Evolutionary conservation across 2,888 invertebrate species (phyloP).

Genomic region (Lymantria dispar): DNA sequence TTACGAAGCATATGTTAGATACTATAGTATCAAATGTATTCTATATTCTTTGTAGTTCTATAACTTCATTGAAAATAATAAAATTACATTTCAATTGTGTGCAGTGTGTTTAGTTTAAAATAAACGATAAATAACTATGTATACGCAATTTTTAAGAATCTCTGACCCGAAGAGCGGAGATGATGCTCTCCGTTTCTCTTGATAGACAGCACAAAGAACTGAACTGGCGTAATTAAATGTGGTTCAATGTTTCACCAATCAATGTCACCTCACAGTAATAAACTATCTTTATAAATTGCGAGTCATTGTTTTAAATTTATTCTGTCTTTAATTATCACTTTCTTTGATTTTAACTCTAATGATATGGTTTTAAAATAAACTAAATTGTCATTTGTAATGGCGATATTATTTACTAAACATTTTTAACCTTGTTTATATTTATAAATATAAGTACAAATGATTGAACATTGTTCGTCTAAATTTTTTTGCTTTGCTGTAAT

Average conservation of each 20-base stretch:
- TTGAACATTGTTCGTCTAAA: no score
- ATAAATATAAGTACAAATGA: no score
- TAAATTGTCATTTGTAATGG: no score
- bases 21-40: no score
- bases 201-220: slow-evolving; percentile 37
- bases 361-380: no score
- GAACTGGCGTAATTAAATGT: slow-evolving; percentile 43
- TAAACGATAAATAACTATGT: slow-evolving; percentile 5
- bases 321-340: background rate
- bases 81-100: slow-evolving; percentile 33
- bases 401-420: no score
- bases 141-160: slow-evolving; percentile 17
- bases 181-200: slow-evolving; percentile 21
- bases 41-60: slow-evolving; percentile 52
- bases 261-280: slow-evolving; percentile 31
- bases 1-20: no score
- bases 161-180: slow-evolving; percentile 17
- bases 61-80: slow-evolving; percentile 40
- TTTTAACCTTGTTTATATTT: no score
- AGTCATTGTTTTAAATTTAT: background rate
- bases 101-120: slow-evolving; percentile 21
- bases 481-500: no score
- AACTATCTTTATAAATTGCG: slow-evolving; percentile 20
- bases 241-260: slow-evolving; percentile 30
- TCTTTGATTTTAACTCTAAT: no score